Evolutionary conservation across 1,140 invertebrate species (phyloP).

Genomic region (Sarcophaga bullata): DNA sequence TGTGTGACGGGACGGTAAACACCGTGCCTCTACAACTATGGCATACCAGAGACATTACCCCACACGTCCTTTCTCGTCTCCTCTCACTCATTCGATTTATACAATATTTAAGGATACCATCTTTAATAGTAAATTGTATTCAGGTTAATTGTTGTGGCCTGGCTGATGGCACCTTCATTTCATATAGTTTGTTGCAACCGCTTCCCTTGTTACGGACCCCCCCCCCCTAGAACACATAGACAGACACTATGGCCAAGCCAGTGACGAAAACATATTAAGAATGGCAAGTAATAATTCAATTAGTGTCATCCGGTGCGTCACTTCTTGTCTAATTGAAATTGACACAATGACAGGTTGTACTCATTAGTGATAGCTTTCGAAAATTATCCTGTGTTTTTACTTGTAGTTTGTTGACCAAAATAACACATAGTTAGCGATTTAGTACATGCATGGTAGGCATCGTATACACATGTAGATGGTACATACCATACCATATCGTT

Average conservation of each 20-base stretch:
- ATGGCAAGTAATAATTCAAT: slow-evolving; percentile 37
- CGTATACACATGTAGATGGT: too few species aligned
- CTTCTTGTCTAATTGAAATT: slow-evolving; percentile 40
- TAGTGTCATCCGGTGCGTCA: slow-evolving; percentile 32
- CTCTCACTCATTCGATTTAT: too few species aligned
- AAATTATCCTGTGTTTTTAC: not conserved
- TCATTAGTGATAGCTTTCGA: slow-evolving; percentile 22
- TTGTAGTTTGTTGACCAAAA: too few species aligned
- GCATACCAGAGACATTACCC: not conserved
- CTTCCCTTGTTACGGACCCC: not conserved
- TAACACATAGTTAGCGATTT: too few species aligned
- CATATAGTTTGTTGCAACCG: not conserved
- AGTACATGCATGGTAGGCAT: too few species aligned
- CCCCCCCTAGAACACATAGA: not conserved
- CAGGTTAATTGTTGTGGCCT: too few species aligned
- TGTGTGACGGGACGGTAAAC: slow-evolving; percentile 6
- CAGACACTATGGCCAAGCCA: not conserved
- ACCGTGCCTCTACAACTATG: not conserved
- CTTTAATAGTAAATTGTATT: too few species aligned
- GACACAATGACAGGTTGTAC: slow-evolving; percentile 39
- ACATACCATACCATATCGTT: too few species aligned
- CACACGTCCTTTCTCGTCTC: not conserved
- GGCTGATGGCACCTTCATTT: not conserved
- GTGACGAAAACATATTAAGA: not conserved
- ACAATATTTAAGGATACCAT: too few species aligned